Evolutionary conservation across 1,140 invertebrate species (phyloP).

Genomic region (Asobara japonica): DNA sequence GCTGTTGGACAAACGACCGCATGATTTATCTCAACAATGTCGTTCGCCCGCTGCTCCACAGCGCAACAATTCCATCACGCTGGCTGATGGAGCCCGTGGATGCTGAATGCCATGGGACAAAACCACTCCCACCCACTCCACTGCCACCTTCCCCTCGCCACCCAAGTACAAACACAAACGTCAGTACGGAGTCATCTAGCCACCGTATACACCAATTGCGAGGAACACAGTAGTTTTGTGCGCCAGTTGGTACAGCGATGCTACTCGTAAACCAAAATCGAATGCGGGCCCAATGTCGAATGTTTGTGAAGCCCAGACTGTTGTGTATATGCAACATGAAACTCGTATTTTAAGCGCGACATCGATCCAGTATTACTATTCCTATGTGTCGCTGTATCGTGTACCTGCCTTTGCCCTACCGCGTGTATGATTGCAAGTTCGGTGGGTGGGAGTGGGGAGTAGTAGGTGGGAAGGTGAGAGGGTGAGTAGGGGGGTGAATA

Average conservation of each 20-base stretch:
- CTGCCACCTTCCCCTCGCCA: too few relatives aligned
- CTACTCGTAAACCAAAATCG: constrained; percentile 33
- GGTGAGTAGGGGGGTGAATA: too few relatives aligned
- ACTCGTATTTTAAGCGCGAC: constrained; percentile 30
- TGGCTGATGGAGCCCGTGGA: not conserved
- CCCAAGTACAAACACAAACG: not conserved
- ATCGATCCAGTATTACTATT: constrained; percentile 29
- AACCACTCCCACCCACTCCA: too few relatives aligned
- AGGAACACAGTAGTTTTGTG: constrained; percentile 28
- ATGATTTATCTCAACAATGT: constrained; percentile 34
- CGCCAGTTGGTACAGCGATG: constrained; percentile 31
- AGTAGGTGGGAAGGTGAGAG: not conserved
- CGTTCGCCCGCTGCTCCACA: not conserved
- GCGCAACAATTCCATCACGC: constrained; percentile 7
- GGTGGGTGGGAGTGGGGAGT: not conserved
- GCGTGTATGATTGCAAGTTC: constrained; percentile 12
- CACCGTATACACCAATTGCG: not conserved
- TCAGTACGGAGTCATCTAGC: not conserved
- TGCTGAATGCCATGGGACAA: not conserved
- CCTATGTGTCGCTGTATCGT: not conserved
- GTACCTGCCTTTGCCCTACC: not conserved
- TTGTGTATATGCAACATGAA: constrained; percentile 22
- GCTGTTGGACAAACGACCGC: constrained; percentile 35
- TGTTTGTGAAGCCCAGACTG: constrained; percentile 20
- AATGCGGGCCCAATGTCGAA: constrained; percentile 25